Evolutionary conservation across 64 coral and sea anemone genomes (phyloP).

Genomic region (Orbicella faveolata): DNA sequence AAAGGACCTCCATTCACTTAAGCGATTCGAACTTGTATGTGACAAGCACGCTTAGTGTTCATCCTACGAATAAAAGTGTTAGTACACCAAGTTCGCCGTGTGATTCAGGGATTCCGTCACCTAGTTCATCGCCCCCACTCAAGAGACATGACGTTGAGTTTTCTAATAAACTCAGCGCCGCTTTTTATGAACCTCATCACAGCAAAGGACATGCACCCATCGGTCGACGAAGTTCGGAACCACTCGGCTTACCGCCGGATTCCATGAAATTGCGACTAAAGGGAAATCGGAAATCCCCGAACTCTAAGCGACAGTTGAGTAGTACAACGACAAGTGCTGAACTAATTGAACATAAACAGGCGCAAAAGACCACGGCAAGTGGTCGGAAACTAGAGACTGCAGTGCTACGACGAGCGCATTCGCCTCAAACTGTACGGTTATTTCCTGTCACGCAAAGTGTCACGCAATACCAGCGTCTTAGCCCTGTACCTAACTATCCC

Average conservation of each 20-base stretch:
- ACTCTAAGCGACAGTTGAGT: constrained; percentile 73
- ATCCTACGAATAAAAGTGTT: constrained; percentile 64
- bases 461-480: constrained; percentile 68
- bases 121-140: constrained; percentile 69
- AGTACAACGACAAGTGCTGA: constrained; percentile 98
- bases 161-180: constrained; percentile 68
- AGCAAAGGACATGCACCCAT: constrained; percentile 33
- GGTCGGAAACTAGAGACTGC: constrained; percentile 86
- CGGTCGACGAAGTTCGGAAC: constrained; percentile 76
- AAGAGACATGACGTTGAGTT: constrained; percentile 74
- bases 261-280: constrained; percentile 77
- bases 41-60: constrained; percentile 33
- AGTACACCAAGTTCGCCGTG: constrained; percentile 84
- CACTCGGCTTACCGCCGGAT: constrained; percentile 65
- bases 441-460: constrained; percentile 78
- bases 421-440: constrained; percentile 86
- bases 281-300: constrained; percentile 62
- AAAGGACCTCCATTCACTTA: constrained; percentile 73
- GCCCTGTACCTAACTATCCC: constrained; percentile 47
- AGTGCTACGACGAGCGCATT: constrained; percentile 79
- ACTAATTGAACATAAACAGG: constrained; percentile 90
- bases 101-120: constrained; percentile 61
- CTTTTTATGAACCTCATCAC: constrained; percentile 85
- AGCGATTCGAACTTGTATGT: constrained; percentile 92
- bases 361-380: constrained; percentile 77